Evolutionary conservation across 2,113 vertebrate species (phyloP).

Genomic region (Callipepla californica): DNA sequence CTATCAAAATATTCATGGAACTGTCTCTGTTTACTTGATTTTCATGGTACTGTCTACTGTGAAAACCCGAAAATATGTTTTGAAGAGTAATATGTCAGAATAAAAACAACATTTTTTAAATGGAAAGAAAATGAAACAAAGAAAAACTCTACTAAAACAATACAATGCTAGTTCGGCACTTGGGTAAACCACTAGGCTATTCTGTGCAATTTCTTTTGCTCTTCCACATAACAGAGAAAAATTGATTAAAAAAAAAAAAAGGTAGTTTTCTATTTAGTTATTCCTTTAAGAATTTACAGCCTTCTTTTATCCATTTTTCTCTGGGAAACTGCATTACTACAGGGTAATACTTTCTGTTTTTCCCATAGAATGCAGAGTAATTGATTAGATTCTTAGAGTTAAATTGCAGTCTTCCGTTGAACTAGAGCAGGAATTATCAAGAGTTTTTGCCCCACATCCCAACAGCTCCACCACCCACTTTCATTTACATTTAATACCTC

Average conservation of each 20-base stretch:
- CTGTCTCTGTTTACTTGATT: neutral
- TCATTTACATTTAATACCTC: neutral
- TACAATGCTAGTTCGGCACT: neutral
- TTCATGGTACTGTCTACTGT: neutral
- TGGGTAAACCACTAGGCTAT: neutral
- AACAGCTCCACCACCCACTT: neutral
- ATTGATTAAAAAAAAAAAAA: neutral
- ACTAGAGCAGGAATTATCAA: neutral
- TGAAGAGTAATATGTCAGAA: neutral
- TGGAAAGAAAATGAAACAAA: neutral
- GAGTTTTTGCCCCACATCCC: neutral
- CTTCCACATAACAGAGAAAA: neutral
- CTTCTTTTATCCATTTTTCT: neutral
- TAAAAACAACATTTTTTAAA: neutral
- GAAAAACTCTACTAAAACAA: neutral
- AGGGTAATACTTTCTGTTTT: neutral
- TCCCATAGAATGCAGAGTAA: neutral
- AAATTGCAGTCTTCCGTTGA: neutral
- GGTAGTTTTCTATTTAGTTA: neutral
- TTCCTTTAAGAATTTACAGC: neutral
- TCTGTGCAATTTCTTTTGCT: neutral
- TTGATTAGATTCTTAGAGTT: neutral
- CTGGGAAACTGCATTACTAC: neutral
- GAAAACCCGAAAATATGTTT: neutral
- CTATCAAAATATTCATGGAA: neutral